Evolutionary conservation across 2,113 vertebrate species (phyloP).

Genomic region (Ailuropoda melanoleuca): DNA sequence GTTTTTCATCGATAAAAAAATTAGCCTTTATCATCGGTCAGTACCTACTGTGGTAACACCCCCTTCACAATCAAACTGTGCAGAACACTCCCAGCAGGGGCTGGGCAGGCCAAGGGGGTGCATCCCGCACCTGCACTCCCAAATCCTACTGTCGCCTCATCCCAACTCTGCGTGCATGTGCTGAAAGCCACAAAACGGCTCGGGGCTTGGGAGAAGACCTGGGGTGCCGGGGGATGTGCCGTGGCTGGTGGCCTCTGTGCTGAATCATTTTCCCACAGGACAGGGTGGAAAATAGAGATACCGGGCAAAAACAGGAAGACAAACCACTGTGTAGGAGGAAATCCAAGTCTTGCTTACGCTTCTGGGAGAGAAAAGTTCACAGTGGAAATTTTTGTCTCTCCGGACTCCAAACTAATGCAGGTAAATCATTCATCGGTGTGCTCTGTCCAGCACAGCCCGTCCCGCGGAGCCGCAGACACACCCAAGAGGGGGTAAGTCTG

Average conservation of each 20-base stretch:
- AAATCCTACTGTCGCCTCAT: rapidly evolving
- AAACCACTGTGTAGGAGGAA: conserved; percentile 76
- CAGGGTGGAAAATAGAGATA: conserved; percentile 70
- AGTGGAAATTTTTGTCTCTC: conserved; percentile 80
- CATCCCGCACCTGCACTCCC: not conserved
- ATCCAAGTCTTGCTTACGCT: conserved; percentile 76
- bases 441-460: not conserved
- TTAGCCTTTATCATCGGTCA: not conserved
- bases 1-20: not conserved
- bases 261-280: conserved; percentile 68
- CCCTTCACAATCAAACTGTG: not conserved
- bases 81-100: not conserved
- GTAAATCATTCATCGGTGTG: not conserved
- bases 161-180: not conserved
- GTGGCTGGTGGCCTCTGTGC: conserved; percentile 9
- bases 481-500: not conserved
- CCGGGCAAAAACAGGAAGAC: conserved; percentile 81
- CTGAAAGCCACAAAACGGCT: rapidly evolving
- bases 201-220: not conserved
- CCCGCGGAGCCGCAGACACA: not conserved
- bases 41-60: rapidly evolving
- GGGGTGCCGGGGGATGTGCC: not conserved
- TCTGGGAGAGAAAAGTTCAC: conserved; percentile 77
- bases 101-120: not conserved
- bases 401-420: not conserved